Evolutionary conservation across 2,797 vertebrate species (phyloP).

Genomic region (Aulostomus chinensis): DNA sequence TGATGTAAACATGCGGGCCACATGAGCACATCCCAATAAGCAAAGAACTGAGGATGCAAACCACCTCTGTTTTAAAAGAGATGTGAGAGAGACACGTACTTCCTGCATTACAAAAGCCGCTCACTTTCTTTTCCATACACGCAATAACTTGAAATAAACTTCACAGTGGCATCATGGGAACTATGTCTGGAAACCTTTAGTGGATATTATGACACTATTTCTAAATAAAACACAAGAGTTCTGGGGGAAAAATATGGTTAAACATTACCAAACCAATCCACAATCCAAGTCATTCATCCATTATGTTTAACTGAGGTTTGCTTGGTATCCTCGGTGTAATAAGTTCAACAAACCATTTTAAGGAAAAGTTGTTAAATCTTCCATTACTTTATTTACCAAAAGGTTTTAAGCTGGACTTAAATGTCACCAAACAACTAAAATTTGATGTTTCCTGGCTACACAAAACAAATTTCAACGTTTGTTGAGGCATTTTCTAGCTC

Average conservation of each 20-base stretch:
- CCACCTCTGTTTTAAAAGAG: constrained; percentile 27
- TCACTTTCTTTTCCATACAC: constrained; percentile 9
- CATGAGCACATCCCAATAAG: constrained; percentile 37
- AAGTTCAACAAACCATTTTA: too few species aligned
- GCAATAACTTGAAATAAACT: constrained; percentile 1
- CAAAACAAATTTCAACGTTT: too few species aligned
- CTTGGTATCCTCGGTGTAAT: too few species aligned
- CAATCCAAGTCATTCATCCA: too few species aligned
- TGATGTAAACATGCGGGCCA: constrained; percentile 29
- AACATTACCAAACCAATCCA: too few species aligned
- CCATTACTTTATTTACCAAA: too few species aligned
- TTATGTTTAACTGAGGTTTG: too few species aligned
- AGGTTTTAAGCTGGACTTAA: too few species aligned
- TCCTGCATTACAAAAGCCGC: constrained; percentile 15
- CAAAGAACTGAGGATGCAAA: too few species aligned
- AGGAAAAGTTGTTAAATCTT: neutral
- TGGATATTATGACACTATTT: neutral
- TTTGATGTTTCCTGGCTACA: too few species aligned
- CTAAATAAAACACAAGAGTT: constrained; percentile 12
- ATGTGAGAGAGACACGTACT: constrained; percentile 26
- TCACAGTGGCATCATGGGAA: constrained; percentile 27
- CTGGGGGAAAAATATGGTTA: neutral
- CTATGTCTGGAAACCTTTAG: constrained; percentile 20
- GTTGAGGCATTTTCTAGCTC: too few species aligned
- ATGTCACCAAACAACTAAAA: too few species aligned